A percentile compares a stretch with the other conserved stretches of the same genome.
phyloP scores from a whole-genome alignment of 2,797 vertebrate genomes.

The Xiphorhynchus erythropygius region DNA sequence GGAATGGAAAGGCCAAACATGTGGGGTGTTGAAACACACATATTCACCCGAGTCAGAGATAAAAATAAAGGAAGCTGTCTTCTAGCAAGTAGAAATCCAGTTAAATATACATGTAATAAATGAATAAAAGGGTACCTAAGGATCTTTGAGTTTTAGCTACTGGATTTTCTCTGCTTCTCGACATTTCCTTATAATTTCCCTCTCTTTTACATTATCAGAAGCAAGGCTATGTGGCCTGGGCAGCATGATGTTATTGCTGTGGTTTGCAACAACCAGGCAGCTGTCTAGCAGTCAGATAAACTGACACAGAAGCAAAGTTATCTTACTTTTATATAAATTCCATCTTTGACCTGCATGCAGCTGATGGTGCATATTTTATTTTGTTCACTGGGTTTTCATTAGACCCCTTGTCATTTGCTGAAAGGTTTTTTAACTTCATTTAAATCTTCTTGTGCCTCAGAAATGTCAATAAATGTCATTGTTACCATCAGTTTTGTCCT shows the following conservation, averaged over 20 bases:
- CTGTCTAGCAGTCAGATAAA: background rate
- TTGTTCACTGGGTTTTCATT: conserved; percentile 54
- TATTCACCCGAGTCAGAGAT: background rate
- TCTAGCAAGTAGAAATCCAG: background rate
- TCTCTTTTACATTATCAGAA: background rate
- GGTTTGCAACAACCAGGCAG: background rate
- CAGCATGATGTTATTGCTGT: background rate
- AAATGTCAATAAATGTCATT: conserved; percentile 72
- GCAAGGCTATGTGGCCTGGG: background rate
- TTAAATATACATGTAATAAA: background rate
- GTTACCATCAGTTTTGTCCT: conserved; percentile 64
- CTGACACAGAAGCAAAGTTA: conserved; percentile 35
- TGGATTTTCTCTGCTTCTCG: background rate
- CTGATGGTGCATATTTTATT: conserved; percentile 38
- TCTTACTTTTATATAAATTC: conserved; percentile 52
- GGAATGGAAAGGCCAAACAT: rapidly evolving
- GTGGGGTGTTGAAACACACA: background rate
- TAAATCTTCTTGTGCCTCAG: conserved; percentile 57
- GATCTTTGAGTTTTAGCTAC: background rate
- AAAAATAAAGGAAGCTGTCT: background rate
- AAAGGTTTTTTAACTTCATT: conserved; percentile 67
- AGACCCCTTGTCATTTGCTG: conserved; percentile 46
- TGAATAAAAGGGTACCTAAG: background rate
- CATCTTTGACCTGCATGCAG: conserved; percentile 33
- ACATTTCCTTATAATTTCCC: background rate